Base-by-base conservation (phyloP, 2,113 vertebrate species). In the Brachyhypopomus occidentalis region DNA sequence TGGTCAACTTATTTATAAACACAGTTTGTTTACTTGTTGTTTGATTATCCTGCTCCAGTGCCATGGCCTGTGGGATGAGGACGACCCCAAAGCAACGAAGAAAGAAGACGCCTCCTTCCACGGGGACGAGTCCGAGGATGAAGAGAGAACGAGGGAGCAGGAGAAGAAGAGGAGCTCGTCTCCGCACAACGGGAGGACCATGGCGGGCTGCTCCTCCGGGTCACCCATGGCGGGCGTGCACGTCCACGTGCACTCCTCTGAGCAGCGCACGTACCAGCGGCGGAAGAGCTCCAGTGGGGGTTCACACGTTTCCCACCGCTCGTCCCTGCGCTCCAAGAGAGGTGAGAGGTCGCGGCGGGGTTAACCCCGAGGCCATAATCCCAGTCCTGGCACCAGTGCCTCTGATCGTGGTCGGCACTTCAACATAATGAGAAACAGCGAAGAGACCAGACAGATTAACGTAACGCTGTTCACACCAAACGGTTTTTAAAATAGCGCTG, bases 51-150 rank as follows among this genome's bases (percentile, higher is more conserved):
- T 34, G 17, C 5, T 20, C 30, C 72, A 99, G 97, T 99, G 97
- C 74, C 97, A 99, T 0, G 97, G 97, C 30, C 86, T 99, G 25
- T 99, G 97, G 97, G 97, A 98, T 62, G 97, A 98, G 34, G 97
- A 96, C 0, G 94, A 97, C 63, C 88, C 93, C 70, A 91, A 86
- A 12, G 72, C 78, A 1, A 55, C 78, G 6, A 95, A 90, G 38
- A 93, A 84, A n/a, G 90, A 84, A 22, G 90, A 84, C 73, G 88
- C 72, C 0, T n/a, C 66, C 0, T 20, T 88, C 0, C 88, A 88
- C 67, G 93, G 92, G 81, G 95, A 94, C 0, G 95, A 94, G 55
- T 95, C 95, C 0, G 95, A 96, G 74, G 96, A 96, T 0, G 96
- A 98, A 30, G 85, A 88, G 8, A 89, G 88, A 63, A 74, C 77